Percentiles rank a stretch among this genome's conserved stretches.
Evolutionary conservation across 2,797 vertebrate genomes (phyloP).

Genomic region (Ispidina lecontei): DNA sequence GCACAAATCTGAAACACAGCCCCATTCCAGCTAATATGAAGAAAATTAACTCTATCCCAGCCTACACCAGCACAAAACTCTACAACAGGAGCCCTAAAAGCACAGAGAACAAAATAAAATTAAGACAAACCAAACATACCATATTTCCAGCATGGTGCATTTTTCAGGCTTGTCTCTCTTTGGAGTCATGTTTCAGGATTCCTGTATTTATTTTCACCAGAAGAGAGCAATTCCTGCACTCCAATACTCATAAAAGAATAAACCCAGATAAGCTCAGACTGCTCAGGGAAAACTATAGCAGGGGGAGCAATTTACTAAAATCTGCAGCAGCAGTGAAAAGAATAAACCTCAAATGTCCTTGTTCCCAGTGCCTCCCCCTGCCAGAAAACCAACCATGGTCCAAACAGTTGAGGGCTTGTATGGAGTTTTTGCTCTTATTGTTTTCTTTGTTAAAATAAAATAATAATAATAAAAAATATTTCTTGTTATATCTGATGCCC

Average conservation of each 20-base stretch:
- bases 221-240: slow-evolving; percentile 27
- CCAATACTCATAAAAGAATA: slow-evolving; percentile 24
- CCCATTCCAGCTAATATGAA: background rate
- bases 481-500: background rate
- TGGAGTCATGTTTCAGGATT: slow-evolving; percentile 1
- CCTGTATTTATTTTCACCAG: slow-evolving; percentile 43
- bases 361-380: background rate
- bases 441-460: background rate
- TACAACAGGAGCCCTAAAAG: background rate
- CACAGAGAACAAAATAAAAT: slow-evolving; percentile 13
- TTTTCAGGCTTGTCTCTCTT: background rate
- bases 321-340: slow-evolving; percentile 5
- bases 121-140: background rate
- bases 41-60: background rate
- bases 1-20: too few species aligned
- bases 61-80: background rate
- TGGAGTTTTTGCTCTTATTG: background rate
- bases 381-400: background rate
- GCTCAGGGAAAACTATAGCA: slow-evolving; percentile 9
- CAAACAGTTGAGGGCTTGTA: background rate
- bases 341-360: background rate
- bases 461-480: background rate
- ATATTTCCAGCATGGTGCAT: background rate
- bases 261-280: slow-evolving; percentile 55
- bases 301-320: background rate